A percentile compares a stretch with the other conserved stretches of the same genome.
phyloP scores from a whole-genome alignment of 2,888 invertebrate genomes.

The Cosmia pyralina region DNA sequence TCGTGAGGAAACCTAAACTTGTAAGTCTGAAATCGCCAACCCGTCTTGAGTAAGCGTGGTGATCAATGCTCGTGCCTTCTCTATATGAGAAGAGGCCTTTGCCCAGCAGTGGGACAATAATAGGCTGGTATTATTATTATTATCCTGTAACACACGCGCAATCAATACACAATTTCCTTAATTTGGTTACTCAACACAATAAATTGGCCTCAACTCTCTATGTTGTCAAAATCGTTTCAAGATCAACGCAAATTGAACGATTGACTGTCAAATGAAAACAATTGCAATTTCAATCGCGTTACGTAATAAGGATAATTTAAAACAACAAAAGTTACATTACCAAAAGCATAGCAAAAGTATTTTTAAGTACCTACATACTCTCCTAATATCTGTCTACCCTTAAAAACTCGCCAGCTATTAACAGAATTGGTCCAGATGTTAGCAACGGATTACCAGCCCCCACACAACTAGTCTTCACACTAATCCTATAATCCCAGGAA shows the following conservation, averaged over 20 bases:
- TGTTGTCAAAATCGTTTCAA: too few relatives aligned
- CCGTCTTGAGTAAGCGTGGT: too few relatives aligned
- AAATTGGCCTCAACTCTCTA: too few relatives aligned
- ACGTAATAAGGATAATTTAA: not conserved
- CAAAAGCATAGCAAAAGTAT: constrained; percentile 1
- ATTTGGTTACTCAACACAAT: too few relatives aligned
- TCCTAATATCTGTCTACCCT: constrained; percentile 15
- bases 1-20: too few relatives aligned
- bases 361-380: not conserved
- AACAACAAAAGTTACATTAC: not conserved
- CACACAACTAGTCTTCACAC: constrained; percentile 26
- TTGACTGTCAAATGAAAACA: not conserved
- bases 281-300: not conserved
- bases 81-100: too few relatives aligned
- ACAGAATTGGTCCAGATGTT: constrained; percentile 63
- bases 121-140: too few relatives aligned
- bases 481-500: constrained; percentile 59
- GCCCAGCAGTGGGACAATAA: too few relatives aligned
- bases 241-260: not conserved
- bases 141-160: too few relatives aligned
- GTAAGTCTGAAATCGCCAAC: too few relatives aligned
- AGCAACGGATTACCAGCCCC: constrained; percentile 57
- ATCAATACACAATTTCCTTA: too few relatives aligned
- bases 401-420: constrained; percentile 60
- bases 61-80: too few relatives aligned